Evolutionary conservation across 2,797 vertebrate species (phyloP), one percentile per base, ranked within the genome.

Genomic region (Taenioides sp.): DNA sequence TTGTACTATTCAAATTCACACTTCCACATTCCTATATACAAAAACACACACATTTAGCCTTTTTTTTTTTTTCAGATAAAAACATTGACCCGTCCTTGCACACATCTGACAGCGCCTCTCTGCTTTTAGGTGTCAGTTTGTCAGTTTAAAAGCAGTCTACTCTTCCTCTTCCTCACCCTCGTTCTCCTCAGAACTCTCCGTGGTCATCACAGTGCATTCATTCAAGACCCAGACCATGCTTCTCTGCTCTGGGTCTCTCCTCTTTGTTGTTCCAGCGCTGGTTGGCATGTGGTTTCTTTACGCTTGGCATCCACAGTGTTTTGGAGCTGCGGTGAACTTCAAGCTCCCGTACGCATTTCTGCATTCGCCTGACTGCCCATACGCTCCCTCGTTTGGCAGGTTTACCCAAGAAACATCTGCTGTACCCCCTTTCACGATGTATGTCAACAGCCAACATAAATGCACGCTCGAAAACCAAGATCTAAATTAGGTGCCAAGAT

Each of bases 331-430:
- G 74, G 80, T 54, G 62, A 81, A 72, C 78, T 77, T 81, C 76
- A 69, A 83, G 75, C 76, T 60, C 66, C 77, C 77, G 69, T 59
- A 71, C 43, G 22, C 70, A 75, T 81, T 84, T 85, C 75, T 78
- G 76, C 64, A 49, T 65, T 72, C 61, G 74, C 85, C 74, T 73
- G 70, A 66, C 73, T 86, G 84, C 74, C 77, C 20, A 7, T 66
- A 61, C 23, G 52, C 66, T 82, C 73, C 81, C 82, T 81, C 65
- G 6, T 77, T 69, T 86, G 82, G 80, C 81, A 81, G 73, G 78
- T 85, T 82, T 77, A 72, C 70, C 74, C 80, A 40, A 57, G 74
- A 72, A 84, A 84, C 85, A 87, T 85, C 87, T 90, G 87, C 78
- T 75, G 69, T 3, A 4, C 70, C 65, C 71, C 61, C 61, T 6